These are phyloP conservation scores for Agrochola macilenta DNA, from an alignment of 2,888 invertebrate genomes.

Conservation along the genomic window DNA sequence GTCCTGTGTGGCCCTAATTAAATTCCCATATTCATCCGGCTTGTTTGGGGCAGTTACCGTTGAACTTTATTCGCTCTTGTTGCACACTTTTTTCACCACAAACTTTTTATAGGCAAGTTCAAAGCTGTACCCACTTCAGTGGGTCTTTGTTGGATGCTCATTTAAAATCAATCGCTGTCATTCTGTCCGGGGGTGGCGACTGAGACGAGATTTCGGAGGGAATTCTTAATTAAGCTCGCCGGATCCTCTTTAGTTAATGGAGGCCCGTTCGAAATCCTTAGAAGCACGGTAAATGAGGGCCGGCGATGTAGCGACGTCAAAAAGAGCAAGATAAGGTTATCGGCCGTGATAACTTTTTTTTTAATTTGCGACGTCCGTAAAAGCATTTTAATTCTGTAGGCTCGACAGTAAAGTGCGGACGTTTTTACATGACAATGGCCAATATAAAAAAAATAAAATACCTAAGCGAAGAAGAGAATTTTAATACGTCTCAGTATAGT, in stretches of 20 bases:
- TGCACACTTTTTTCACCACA: slow-evolving; percentile 74
- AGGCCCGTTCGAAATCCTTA: slow-evolving; percentile 83
- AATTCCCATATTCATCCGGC: slow-evolving; percentile 66
- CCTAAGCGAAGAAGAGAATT: slow-evolving; percentile 29
- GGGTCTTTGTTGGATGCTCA: slow-evolving; percentile 85
- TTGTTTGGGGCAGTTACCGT: slow-evolving; percentile 61
- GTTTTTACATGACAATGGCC: slow-evolving; percentile 46
- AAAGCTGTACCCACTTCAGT: slow-evolving; percentile 76
- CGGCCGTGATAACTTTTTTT: slow-evolving; percentile 73
- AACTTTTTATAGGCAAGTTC: slow-evolving; percentile 81
- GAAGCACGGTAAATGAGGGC: slow-evolving; percentile 82
- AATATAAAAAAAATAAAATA: slow-evolving; percentile 25
- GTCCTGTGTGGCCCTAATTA: slow-evolving; percentile 63
- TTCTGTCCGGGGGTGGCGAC: slow-evolving; percentile 81
- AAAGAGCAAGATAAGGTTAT: slow-evolving; percentile 79
- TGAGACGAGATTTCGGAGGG: slow-evolving; percentile 87
- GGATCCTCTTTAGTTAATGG: slow-evolving; percentile 89
- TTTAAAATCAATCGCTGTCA: slow-evolving; percentile 89
- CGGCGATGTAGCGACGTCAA: slow-evolving; percentile 77
- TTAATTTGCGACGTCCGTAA: slow-evolving; percentile 75
- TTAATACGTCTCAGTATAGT: slow-evolving; percentile 33
- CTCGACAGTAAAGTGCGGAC: slow-evolving; percentile 28
- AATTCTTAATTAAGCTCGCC: slow-evolving; percentile 89
- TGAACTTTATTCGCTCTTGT: slow-evolving; percentile 63
- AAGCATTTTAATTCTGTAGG: slow-evolving; percentile 65